Evolutionary conservation across 2,797 vertebrate genomes (phyloP).

Genomic region (Typhlichthys eigenmanni): DNA sequence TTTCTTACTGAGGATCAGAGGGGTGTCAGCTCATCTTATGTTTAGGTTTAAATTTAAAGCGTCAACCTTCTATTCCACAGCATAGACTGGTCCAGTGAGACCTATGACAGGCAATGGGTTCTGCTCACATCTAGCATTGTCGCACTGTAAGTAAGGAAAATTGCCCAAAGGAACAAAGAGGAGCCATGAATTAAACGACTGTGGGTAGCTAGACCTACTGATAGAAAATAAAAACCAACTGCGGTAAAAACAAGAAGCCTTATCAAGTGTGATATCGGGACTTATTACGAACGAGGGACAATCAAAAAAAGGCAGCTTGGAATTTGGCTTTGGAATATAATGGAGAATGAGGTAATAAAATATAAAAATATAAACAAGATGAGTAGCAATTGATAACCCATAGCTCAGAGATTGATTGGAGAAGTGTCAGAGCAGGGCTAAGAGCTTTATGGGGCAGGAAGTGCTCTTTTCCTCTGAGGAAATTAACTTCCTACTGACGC

Average conservation of each 20-base stretch:
- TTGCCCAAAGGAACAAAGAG: slow-evolving; percentile 14
- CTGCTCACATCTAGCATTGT: slow-evolving; percentile 20
- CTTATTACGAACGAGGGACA: slow-evolving; percentile 24
- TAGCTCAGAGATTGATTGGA: slow-evolving; percentile 45
- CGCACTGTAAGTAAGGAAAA: slow-evolving; percentile 15
- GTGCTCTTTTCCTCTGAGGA: slow-evolving; percentile 59
- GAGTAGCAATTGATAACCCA: slow-evolving; percentile 42
- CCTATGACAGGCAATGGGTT: slow-evolving; percentile 54
- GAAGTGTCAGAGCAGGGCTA: slow-evolving; percentile 46
- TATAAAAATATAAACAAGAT: slow-evolving; percentile 54
- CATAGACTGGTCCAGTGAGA: slow-evolving; percentile 83
- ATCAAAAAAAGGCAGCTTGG: slow-evolving; percentile 66
- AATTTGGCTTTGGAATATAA: slow-evolving; percentile 71
- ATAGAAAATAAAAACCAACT: not conserved
- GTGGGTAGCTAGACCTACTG: slow-evolving; percentile 52
- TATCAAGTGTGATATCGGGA: slow-evolving; percentile 30
- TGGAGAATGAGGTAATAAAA: slow-evolving; percentile 67
- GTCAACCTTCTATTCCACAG: slow-evolving; percentile 50
- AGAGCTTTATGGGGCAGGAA: slow-evolving; percentile 65
- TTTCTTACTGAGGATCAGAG: slow-evolving; percentile 27
- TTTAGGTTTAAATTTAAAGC: slow-evolving; percentile 61
- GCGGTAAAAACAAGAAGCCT: slow-evolving; percentile 41
- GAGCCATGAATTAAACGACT: no score
- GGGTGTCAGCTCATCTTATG: slow-evolving; percentile 13
- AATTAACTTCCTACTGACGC: slow-evolving; percentile 71